Evolutionary conservation across 1,140 invertebrate species (phyloP), one percentile per base, ranked within the genome.

Genomic region (Asobara japonica): DNA sequence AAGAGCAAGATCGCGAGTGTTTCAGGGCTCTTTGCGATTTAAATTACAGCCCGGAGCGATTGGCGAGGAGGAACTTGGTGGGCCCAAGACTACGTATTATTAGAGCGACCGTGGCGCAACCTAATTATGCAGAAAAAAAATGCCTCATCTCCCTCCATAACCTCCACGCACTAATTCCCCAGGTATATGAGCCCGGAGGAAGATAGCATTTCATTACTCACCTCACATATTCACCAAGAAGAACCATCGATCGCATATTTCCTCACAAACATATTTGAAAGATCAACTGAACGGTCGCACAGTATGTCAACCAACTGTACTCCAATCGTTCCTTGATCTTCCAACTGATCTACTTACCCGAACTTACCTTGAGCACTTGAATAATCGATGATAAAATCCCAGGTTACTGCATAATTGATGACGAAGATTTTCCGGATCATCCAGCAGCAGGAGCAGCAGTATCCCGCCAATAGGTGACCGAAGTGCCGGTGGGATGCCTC

Each of bases 101-200:
- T 56, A 56, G 51, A 56, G 51, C 27, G 60, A 62, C 60, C 60
- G 29, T n/a, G 60, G 27, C 60, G 29, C 60, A 62, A 62, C 60
- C 60, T 62, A 62, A 62, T 62, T 62, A 62, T 62, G 60, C 60
- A 62, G 60, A 62, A 62, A 62, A 62, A 62, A 62, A 62, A 62
- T 62, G 7, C 25, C 8, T 31, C 60, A 16, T 31, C 60, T 62
- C 29, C 27, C 25, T 62, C 29, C 29, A 29, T 29, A 30, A 16
- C n/a, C 41, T 45, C 41, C 60, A 31, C 29, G 60, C 60, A 62
- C 29, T 62, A 62, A 62, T 62, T 16, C n/a, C n/a, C 29, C 27
- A 25, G 11, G 29, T 30, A 31, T 16, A 22, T 5, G 1, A 31
- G 29, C 30, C n/a, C 5, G 16, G 16, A 62, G 27, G 18, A 48